phyloP scores from a whole-genome alignment of 2,888 invertebrate species.

The Athetis lepigone region DNA sequence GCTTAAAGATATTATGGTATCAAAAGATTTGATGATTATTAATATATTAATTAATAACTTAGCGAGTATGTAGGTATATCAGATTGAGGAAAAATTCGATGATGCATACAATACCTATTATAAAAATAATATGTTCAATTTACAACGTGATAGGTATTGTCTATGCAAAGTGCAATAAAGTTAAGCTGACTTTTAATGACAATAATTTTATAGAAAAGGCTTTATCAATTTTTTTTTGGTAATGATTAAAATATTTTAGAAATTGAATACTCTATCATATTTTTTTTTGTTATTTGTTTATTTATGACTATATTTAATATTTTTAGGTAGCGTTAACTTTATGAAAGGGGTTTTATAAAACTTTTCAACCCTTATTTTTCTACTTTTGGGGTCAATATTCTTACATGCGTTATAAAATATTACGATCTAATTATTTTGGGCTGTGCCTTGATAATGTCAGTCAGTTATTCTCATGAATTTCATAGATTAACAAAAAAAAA shows the following conservation, averaged over 20 bases:
- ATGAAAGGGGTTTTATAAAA: too few species aligned
- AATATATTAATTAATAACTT: conserved; percentile 8
- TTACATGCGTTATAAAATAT: too few species aligned
- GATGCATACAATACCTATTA: conserved; percentile 39
- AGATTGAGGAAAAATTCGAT: conserved; percentile 14
- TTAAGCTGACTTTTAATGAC: conserved; percentile 7
- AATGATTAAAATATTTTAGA: not conserved
- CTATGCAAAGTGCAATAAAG: conserved; percentile 28
- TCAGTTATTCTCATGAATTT: too few species aligned
- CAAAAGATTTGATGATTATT: not conserved
- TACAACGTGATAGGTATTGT: not conserved
- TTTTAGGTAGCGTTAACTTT: too few species aligned
- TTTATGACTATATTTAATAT: too few species aligned
- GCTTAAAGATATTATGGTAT: not conserved
- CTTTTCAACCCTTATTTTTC: too few species aligned
- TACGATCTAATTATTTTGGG: too few species aligned
- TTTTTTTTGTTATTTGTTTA: too few species aligned
- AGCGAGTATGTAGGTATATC: not conserved
- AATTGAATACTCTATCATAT: too few species aligned
- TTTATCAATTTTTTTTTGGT: not conserved
- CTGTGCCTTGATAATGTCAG: too few species aligned
- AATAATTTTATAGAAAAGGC: not conserved
- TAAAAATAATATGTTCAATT: not conserved
- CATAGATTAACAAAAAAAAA: not conserved
- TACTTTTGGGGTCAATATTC: too few species aligned